Percentiles rank a stretch among this genome's conserved stretches.
Conservation (phyloP, 1,140 invertebrate genomes). For the Stratiolaelaps scimitus region DNA sequence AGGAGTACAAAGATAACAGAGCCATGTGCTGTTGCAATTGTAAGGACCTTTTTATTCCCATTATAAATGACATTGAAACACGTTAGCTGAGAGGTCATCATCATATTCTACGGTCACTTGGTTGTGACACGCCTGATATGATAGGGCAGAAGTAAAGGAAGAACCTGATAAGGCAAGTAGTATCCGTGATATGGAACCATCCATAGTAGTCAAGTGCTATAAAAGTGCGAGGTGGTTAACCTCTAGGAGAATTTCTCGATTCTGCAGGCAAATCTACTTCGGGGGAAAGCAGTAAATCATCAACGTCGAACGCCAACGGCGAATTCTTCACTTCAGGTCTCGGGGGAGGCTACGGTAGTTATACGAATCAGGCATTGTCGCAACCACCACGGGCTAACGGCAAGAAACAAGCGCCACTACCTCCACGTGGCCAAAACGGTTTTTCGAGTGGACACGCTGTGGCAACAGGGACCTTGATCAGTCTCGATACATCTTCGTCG, state of each 20-base stretch:
- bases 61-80: no score
- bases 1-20: no score
- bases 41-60: no score
- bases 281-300: not conserved
- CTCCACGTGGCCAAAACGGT: not conserved
- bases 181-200: no score
- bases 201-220: no score
- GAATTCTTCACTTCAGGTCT: constrained; percentile 7
- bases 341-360: not conserved
- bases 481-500: constrained; percentile 6
- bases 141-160: no score
- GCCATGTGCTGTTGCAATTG: no score
- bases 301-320: constrained; percentile 9
- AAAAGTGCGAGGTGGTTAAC: no score
- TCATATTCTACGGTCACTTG: no score
- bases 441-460: not conserved
- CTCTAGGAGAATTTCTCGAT: not conserved
- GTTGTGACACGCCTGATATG: no score
- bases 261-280: constrained; percentile 12
- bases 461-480: constrained; percentile 7
- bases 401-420: constrained; percentile 10
- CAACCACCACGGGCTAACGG: constrained; percentile 1
- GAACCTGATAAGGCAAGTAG: no score
- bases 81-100: no score
- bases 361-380: constrained; percentile 20